A percentile compares a stretch with the other conserved stretches of the same genome.
Conservation (phyloP, 2,113 vertebrate genomes). For the Chamaetylas fuelleborni region DNA sequence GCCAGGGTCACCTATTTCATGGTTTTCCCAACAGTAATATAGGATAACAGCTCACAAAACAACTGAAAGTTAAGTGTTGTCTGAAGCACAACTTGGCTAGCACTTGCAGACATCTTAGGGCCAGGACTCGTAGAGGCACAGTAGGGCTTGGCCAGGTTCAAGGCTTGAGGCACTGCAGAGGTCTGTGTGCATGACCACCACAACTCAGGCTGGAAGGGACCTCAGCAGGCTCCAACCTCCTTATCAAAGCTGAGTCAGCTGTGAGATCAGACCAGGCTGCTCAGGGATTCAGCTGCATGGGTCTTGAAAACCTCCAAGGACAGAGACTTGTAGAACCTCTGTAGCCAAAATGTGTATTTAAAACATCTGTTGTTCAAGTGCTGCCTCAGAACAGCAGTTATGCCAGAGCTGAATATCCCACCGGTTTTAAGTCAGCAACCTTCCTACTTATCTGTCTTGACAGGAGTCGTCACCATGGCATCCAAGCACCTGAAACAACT, state of each 20-base stretch:
- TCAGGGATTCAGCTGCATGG: background rate
- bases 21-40: background rate
- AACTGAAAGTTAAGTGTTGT: background rate
- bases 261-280: background rate
- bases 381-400: background rate
- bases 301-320: background rate
- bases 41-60: background rate
- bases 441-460: constrained; percentile 29
- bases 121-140: background rate
- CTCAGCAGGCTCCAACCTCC: background rate
- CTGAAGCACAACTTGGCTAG: background rate
- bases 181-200: background rate
- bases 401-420: background rate
- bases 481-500: constrained; percentile 13
- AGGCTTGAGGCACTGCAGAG: background rate
- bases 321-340: background rate
- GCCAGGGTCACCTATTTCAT: background rate
- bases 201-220: background rate
- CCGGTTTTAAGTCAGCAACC: background rate
- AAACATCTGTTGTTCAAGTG: background rate
- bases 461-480: constrained; percentile 27
- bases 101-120: background rate
- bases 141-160: background rate
- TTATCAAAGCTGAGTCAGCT: background rate
- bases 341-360: background rate